These are phyloP conservation scores for Antheraea mylitta DNA, from an alignment of 1,140 invertebrate species.

Conservation along the genomic window DNA sequence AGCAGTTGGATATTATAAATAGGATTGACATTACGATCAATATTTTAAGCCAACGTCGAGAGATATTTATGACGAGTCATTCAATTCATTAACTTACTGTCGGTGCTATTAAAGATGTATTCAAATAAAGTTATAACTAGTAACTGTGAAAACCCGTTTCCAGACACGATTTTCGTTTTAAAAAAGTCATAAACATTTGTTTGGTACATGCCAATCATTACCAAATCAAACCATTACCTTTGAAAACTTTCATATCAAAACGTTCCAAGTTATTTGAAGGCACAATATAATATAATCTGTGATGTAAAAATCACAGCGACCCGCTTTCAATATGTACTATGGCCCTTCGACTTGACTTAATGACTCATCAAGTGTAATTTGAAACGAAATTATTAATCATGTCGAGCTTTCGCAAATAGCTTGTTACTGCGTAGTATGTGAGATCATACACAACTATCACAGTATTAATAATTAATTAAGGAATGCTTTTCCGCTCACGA, in stretches of 20 bases:
- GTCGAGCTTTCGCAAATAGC: constrained; percentile 19
- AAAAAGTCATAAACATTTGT: constrained; percentile 14
- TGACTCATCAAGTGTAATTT: constrained; percentile 9
- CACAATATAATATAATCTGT: neutral
- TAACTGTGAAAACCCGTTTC: constrained; percentile 12
- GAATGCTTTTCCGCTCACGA: constrained; percentile 15
- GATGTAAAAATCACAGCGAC: neutral
- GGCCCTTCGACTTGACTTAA: constrained; percentile 14
- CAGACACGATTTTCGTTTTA: constrained; percentile 14
- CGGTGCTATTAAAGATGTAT: constrained; percentile 3
- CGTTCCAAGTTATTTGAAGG: neutral
- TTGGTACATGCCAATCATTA: constrained; percentile 4
- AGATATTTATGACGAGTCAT: constrained; percentile 10
- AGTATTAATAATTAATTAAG: constrained; percentile 9
- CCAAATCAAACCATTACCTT: neutral
- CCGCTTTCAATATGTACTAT: constrained; percentile 7
- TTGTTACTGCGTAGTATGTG: constrained; percentile 12
- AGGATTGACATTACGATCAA: constrained; percentile 6
- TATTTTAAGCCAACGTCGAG: constrained; percentile 12
- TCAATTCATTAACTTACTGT: constrained; percentile 8
- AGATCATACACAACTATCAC: constrained; percentile 6
- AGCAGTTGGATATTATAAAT: constrained; percentile 13
- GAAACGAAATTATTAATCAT: constrained; percentile 19
- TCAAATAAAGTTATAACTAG: constrained; percentile 12
- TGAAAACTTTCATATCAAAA: neutral